Percentiles rank a stretch among this genome's conserved stretches.
Evolutionary conservation across 2,797 vertebrate species (phyloP).

Genomic region (Champsocephalus gunnari): DNA sequence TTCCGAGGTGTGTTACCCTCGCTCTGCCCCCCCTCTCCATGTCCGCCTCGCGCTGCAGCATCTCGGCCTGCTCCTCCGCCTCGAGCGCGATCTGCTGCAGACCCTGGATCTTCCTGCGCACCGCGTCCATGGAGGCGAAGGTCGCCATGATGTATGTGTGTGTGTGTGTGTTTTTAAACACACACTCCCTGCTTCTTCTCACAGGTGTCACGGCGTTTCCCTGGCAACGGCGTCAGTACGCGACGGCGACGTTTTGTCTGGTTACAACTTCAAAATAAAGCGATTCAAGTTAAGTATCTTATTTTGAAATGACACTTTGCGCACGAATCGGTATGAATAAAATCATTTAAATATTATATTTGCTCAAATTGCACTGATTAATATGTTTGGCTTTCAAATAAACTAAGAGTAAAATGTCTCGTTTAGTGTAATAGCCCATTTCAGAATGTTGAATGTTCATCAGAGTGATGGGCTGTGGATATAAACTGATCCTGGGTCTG

Average conservation of each 20-base stretch:
- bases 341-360: too few relatives aligned
- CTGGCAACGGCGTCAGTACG: constrained; percentile 38
- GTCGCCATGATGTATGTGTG: constrained; percentile 76
- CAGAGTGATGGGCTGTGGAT: not conserved
- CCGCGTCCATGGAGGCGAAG: constrained; percentile 84
- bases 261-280: constrained; percentile 45
- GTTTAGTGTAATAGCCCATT: too few relatives aligned
- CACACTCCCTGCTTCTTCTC: not conserved
- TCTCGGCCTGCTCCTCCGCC: constrained; percentile 86
- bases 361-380: too few relatives aligned
- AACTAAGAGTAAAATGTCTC: too few relatives aligned
- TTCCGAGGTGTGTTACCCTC: constrained; percentile 71
- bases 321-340: too few relatives aligned
- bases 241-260: not conserved
- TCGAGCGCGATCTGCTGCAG: constrained; percentile 88
- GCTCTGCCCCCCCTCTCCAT: constrained; percentile 83
- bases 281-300: not conserved
- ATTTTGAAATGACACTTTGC: constrained; percentile 3
- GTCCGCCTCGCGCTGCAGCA: constrained; percentile 84
- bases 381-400: too few relatives aligned
- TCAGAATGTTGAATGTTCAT: not conserved
- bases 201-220: constrained; percentile 34
- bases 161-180: too few relatives aligned
- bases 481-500: not conserved
- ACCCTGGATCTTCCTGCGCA: constrained; percentile 89